Base-by-base conservation (phyloP, 2,113 vertebrate species). In the Labeo catla region DNA sequence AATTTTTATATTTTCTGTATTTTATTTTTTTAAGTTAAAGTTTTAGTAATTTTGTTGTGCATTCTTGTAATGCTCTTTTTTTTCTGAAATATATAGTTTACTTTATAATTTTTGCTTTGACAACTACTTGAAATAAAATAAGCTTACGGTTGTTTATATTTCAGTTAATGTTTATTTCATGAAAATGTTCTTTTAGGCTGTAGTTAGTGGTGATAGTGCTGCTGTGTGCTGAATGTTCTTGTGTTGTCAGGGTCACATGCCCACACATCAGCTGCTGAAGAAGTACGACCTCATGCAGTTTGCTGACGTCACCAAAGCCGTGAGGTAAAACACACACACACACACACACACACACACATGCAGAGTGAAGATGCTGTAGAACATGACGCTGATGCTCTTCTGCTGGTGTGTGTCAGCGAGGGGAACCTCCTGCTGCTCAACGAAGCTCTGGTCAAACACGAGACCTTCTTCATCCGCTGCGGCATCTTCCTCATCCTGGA, bases 251-350 rank as follows among this genome's bases (percentile, higher is more conserved):
- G 98, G 98, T 77, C 98, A 99, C 85, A 99, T 99, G 98, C 98
- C 98, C 16, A 96, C 96, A 12, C 87, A 95, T 21, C 96, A 97
- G 90, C 97, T 99, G 8, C 92, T 99, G 86, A 95, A 93, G 91
- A 99, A 99, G 65, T 99, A 99, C 57, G 98, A 98, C 89, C 96
- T 99, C 57, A 95, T 99, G 95, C 98, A 99, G 94, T 99, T 99
- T 76, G 93, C 96, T 0, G 98, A 99, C 63, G 97, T 99, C 87
- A 99, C 97, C 74, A 97, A 95, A 90, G 95, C 95, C 43, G 98
- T 99, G 82, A 96, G 98, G 98, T 99, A 76, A 63, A 15, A 3
- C 23, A 7, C 13, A 6, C 52, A 19, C 16, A 6, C 15, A 7
- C 52, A 6, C 15, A 6, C 52, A 19, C 52, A 16, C 5, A 54